A percentile compares a stretch with the other conserved stretches of the same genome.
These are phyloP conservation scores for Poicephalus gulielmi DNA, from an alignment of 2,113 vertebrate species.

Conservation along the genomic window DNA sequence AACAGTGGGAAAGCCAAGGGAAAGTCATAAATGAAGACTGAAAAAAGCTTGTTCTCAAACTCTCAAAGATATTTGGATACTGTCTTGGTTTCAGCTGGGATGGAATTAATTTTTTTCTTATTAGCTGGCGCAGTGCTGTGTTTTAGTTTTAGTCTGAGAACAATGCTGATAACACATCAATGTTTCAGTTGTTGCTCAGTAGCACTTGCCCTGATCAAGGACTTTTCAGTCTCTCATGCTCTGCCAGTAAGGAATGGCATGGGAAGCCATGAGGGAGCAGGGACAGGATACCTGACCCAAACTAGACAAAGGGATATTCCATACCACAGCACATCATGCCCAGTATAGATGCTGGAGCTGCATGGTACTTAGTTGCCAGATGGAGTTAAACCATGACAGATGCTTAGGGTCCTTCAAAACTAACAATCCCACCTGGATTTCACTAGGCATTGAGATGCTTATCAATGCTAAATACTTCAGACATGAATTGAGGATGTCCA, in stretches of 20 bases:
- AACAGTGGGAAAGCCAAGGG: neutral
- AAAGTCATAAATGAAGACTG: neutral
- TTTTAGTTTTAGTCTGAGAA: neutral
- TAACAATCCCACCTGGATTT: neutral
- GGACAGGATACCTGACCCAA: neutral
- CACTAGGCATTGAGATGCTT: neutral
- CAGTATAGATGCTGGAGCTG: neutral
- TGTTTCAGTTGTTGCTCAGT: neutral
- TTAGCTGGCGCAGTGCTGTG: neutral
- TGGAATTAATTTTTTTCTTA: neutral
- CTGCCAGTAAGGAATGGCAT: neutral
- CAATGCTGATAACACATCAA: neutral
- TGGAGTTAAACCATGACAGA: neutral
- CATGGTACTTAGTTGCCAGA: neutral
- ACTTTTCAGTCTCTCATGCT: neutral
- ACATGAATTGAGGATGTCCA: neutral
- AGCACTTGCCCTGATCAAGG: neutral
- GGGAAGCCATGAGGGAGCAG: neutral
- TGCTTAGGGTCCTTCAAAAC: neutral
- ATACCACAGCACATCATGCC: neutral
- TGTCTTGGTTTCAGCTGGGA: neutral
- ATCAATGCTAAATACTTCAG: neutral
- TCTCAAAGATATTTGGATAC: neutral
- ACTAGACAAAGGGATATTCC: neutral
- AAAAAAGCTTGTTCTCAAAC: neutral